Base-by-base conservation (phyloP, 92 coral and sea anemone species). In the Palythoa grandis region DNA sequence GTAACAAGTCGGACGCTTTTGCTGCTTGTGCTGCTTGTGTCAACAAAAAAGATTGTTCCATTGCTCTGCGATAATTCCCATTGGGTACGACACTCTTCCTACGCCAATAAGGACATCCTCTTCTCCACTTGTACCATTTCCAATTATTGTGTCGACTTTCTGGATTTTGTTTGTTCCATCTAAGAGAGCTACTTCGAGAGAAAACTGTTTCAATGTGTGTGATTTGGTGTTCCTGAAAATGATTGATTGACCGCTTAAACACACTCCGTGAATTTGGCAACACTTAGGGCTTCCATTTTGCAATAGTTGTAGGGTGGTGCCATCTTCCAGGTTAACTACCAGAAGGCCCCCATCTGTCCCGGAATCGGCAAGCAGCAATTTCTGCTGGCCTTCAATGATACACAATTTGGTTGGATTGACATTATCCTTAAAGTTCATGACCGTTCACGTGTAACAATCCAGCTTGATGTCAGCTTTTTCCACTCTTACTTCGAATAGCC, bases 291-390 rank as follows among this genome's bases (percentile, higher is more conserved):
- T 83, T 88, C 24, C 91, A 70, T 88, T 88, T 58, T 4, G 63
- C 71, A 88, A 39, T 15, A 88, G 88, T 82, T 83, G 84, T 29
- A 29, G 61, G 38, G 91, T 73, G 87, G 87, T 88, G 69, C 91
- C 82, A 63, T 88, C 83, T 54, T 88, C 88, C 22, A 88, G 79
- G 85, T 47, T 88, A 15, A 88, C 25, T 24, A 84, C 65, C 12
- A 88, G 85, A n/a, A 88, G 88, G 50, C 8, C 48, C 8, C 48
- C 61, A 11, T 10, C 61, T 11, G 4, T 16, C 14, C 61, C 61
- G 19, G 83, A 66, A 83, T 83, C 88, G 25, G 86, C 78, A 78
- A 78, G 89, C 78, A 67, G 68, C 69, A 86, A 39, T 37, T 86
- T 86, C 19, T 86, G 86, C 65, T 86, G 69, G 67, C 66, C 68